Evolutionary conservation across 2,113 vertebrate species (phyloP).

Genomic region (Copsychus sechellarum): DNA sequence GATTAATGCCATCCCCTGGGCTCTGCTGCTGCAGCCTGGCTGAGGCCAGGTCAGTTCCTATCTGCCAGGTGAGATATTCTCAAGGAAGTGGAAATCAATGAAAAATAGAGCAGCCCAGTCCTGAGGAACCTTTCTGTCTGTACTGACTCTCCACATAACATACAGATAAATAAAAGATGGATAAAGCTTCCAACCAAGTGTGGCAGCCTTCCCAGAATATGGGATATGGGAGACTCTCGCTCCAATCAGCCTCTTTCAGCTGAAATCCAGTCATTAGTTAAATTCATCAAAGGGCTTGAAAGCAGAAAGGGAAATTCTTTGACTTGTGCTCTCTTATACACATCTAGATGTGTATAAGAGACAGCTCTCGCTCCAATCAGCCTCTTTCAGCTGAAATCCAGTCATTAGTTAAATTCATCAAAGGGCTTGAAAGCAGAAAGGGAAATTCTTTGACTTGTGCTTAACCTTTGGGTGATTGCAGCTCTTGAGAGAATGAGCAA

Average conservation of each 20-base stretch:
- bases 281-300: slow-evolving; percentile 50
- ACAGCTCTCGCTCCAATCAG: slow-evolving; percentile 6
- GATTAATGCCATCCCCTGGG: neutral
- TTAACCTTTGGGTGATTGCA: slow-evolving; percentile 64
- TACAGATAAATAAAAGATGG: neutral
- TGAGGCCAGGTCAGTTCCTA: neutral
- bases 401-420: slow-evolving; percentile 52
- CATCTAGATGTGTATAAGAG: too few species aligned
- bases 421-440: slow-evolving; percentile 42
- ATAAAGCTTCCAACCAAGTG: neutral
- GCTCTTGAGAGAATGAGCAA: slow-evolving; percentile 60
- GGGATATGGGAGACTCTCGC: neutral
- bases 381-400: slow-evolving; percentile 40
- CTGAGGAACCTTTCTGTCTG: neutral
- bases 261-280: slow-evolving; percentile 37
- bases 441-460: slow-evolving; percentile 33
- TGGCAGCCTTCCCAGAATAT: neutral
- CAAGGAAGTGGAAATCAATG: neutral
- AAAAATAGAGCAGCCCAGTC: neutral
- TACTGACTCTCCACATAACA: neutral
- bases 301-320: slow-evolving; percentile 50
- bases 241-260: slow-evolving; percentile 46
- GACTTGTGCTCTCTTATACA: slow-evolving; percentile 21
- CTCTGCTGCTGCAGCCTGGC: neutral
- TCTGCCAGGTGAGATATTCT: neutral